phyloP scores from a whole-genome alignment of 2,797 vertebrate genomes.

The Syngnathus acus region DNA sequence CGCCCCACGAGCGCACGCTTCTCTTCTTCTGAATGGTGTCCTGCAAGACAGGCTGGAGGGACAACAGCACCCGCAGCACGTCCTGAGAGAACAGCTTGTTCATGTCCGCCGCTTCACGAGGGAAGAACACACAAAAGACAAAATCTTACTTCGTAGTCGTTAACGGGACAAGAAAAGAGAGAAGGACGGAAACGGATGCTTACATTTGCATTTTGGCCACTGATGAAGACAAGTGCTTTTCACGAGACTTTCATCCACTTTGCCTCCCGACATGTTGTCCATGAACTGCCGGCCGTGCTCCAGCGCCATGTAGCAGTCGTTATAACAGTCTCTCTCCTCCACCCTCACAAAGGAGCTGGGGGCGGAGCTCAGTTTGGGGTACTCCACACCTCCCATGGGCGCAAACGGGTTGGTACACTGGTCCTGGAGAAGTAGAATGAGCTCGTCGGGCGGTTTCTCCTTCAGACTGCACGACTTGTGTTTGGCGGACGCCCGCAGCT shows the following conservation, averaged over 20 bases:
- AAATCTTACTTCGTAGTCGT: neutral
- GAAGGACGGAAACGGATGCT: neutral
- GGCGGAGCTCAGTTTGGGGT: slow-evolving; percentile 44
- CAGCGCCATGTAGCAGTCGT: slow-evolving; percentile 95
- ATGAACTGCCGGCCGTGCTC: slow-evolving; percentile 98
- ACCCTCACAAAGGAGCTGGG: slow-evolving; percentile 71
- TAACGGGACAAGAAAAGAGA: neutral
- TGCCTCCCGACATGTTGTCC: slow-evolving; percentile 99
- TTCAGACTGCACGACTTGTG: slow-evolving; percentile 75
- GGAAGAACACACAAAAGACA: neutral
- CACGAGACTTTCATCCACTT: slow-evolving; percentile 95
- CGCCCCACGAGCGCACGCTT: slow-evolving; percentile 93
- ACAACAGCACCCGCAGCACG: slow-evolving; percentile 91
- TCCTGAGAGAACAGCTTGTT: slow-evolving; percentile 97
- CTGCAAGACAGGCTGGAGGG: slow-evolving; percentile 95
- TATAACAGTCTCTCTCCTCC: slow-evolving; percentile 92
- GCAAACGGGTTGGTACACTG: slow-evolving; percentile 96
- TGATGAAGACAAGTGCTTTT: slow-evolving; percentile 95
- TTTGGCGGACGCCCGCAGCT: slow-evolving; percentile 72
- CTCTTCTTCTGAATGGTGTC: slow-evolving; percentile 98
- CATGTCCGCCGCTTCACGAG: slow-evolving; percentile 75
- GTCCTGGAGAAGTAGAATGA: slow-evolving; percentile 92
- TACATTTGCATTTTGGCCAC: slow-evolving; percentile 91
- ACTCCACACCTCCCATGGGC: slow-evolving; percentile 81
- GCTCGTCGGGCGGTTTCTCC: slow-evolving; percentile 86